phyloP scores from a whole-genome alignment of 35 echinoderm and acorn worm genomes.

The Apostichopus parvimensis region DNA sequence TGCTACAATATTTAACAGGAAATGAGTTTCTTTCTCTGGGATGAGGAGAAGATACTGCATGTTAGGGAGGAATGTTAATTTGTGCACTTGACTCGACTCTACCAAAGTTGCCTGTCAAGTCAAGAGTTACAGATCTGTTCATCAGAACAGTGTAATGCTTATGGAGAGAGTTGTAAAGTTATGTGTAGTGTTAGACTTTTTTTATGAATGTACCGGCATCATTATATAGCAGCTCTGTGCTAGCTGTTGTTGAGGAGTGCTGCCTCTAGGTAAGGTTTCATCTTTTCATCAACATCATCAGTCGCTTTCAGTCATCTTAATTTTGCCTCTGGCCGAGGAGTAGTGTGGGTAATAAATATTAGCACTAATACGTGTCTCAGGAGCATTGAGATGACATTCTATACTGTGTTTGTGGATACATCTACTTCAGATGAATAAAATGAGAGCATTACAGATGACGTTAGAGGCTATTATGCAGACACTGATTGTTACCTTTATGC shows the following conservation, averaged over 20 bases:
- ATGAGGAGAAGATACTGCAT: neutral
- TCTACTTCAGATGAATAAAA: neutral
- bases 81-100: neutral
- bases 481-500: conserved; percentile 33
- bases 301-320: neutral
- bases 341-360: neutral
- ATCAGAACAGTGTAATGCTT: too few species aligned
- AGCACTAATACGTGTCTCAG: conserved; percentile 4
- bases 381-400: conserved; percentile 27
- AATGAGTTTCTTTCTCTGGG: conserved; percentile 14
- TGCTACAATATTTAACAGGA: conserved; percentile 33
- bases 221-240: neutral
- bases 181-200: neutral
- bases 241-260: neutral
- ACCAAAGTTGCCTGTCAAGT: neutral
- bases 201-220: neutral
- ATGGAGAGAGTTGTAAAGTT: too few species aligned
- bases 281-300: neutral
- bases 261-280: neutral
- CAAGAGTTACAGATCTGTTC: neutral
- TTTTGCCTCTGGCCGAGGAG: neutral
- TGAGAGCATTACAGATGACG: neutral
- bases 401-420: neutral
- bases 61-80: neutral
- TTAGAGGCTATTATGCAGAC: conserved; percentile 22